phyloP scores from a whole-genome alignment of 64 coral and sea anemone genomes.

The Platygyra sinensis region DNA sequence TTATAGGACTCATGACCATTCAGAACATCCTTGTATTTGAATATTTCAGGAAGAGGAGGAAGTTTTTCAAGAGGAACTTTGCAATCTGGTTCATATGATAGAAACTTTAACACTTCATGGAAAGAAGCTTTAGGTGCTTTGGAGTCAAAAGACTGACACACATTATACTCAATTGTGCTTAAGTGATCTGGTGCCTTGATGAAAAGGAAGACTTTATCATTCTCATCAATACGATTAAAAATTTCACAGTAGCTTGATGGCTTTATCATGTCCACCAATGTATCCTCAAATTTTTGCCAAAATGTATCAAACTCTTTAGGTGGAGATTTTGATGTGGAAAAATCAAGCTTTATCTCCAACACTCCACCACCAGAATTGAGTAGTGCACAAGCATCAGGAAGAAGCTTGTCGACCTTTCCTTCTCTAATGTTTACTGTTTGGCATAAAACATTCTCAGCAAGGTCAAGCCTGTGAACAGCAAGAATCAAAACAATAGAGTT shows the following conservation, averaged over 20 bases:
- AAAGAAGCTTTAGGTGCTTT: neutral
- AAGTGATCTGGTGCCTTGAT: neutral
- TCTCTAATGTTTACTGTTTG: too few species aligned
- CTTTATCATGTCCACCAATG: neutral
- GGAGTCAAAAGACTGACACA: neutral
- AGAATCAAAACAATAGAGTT: too few species aligned
- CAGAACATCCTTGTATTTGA: neutral
- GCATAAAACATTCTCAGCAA: too few species aligned
- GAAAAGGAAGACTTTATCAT: neutral
- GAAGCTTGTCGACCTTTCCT: too few species aligned
- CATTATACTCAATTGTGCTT: neutral
- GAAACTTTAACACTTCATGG: neutral
- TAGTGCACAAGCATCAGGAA: too few species aligned
- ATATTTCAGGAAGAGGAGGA: neutral
- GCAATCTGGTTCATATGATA: neutral
- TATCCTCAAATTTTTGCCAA: neutral
- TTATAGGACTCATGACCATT: neutral
- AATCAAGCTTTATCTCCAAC: too few species aligned
- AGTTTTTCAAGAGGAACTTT: neutral
- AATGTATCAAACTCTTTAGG: neutral
- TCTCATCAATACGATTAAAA: neutral
- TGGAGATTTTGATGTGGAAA: too few species aligned
- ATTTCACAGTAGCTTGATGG: neutral
- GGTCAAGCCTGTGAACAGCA: too few species aligned
- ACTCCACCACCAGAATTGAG: too few species aligned